Percentiles rank a stretch among this genome's conserved stretches.
phyloP scores from a whole-genome alignment of 2,113 vertebrate species.

The Myotis brandtii region DNA sequence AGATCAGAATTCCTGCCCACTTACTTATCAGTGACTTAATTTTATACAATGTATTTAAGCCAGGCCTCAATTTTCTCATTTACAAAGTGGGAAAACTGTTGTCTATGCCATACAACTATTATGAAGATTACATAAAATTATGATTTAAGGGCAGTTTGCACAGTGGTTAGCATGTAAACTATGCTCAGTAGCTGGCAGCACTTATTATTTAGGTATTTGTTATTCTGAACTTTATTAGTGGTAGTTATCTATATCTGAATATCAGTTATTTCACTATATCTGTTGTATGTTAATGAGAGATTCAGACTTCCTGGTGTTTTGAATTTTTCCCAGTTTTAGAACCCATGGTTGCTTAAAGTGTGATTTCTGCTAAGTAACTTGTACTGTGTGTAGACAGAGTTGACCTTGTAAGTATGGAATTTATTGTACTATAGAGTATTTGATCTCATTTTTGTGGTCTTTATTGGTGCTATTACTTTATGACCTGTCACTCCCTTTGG shows the following conservation, averaged over 20 bases:
- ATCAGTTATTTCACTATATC: neutral
- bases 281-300: neutral
- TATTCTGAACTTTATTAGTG: neutral
- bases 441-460: neutral
- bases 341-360: neutral
- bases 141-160: neutral
- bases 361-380: slow-evolving; percentile 19
- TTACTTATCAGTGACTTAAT: neutral
- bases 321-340: neutral
- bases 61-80: neutral
- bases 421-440: neutral
- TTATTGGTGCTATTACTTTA: neutral
- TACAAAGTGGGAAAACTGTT: neutral
- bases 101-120: neutral
- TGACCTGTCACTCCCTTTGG: neutral
- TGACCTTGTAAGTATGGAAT: neutral
- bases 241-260: neutral
- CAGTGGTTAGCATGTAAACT: neutral
- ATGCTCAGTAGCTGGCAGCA: neutral
- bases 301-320: neutral
- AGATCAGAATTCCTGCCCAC: neutral
- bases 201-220: neutral
- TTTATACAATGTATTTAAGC: neutral
- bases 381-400: neutral
- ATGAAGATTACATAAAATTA: neutral